Evolutionary conservation across 2,113 vertebrate genomes (phyloP).

Genomic region (Eulemur macaco): DNA sequence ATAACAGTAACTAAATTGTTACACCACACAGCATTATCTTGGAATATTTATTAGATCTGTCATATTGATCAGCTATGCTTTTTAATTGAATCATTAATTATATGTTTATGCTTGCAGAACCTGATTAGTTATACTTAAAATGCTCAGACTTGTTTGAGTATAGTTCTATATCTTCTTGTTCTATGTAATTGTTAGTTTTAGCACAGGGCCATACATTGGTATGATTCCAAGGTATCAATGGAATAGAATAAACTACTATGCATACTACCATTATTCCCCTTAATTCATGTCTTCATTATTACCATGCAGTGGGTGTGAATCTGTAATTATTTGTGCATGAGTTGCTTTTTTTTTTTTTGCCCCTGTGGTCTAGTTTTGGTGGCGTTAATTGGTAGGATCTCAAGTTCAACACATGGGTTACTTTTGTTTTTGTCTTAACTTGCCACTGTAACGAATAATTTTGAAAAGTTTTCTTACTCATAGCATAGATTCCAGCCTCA

Average conservation of each 20-base stretch:
- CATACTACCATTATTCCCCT: background rate
- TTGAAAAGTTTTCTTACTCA: background rate
- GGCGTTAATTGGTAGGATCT: background rate
- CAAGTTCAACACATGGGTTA: background rate
- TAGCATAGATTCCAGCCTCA: conserved; percentile 98
- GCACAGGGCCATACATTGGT: background rate
- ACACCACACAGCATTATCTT: accelerated
- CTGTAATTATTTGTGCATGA: background rate
- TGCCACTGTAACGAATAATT: background rate
- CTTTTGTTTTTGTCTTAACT: background rate
- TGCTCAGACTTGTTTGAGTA: background rate
- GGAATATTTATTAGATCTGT: background rate
- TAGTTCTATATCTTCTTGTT: background rate
- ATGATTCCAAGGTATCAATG: background rate
- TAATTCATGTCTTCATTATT: background rate
- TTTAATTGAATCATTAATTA: background rate
- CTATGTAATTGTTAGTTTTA: background rate
- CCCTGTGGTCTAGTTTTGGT: background rate
- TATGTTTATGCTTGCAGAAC: background rate
- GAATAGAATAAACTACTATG: background rate
- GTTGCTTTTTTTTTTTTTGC: background rate
- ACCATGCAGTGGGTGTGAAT: background rate
- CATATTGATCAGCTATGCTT: background rate
- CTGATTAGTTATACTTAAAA: background rate
- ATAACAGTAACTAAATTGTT: background rate